Evolutionary conservation across 2,888 invertebrate species (phyloP).

Genomic region (Dryobotodes eremita): DNA sequence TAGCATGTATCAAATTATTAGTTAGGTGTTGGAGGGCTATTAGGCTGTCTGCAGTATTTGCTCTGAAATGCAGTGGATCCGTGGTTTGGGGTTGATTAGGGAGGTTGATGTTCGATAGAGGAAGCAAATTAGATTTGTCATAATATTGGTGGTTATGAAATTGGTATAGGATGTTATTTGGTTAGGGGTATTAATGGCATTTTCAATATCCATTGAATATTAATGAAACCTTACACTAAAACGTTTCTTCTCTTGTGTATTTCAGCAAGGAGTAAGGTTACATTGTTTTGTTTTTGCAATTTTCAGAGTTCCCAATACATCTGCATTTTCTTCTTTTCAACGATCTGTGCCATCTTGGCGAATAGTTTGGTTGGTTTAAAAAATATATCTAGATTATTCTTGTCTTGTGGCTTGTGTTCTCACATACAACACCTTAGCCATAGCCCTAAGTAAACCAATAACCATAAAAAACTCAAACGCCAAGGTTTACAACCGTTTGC

Average conservation of each 20-base stretch:
- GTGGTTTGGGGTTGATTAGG: conserved; percentile 68
- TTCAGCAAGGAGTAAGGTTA: neutral
- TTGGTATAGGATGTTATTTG: conserved; percentile 38
- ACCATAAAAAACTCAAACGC: no score
- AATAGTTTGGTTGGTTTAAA: neutral
- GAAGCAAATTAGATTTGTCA: conserved; percentile 68
- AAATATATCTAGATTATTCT: neutral
- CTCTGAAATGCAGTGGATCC: conserved; percentile 76
- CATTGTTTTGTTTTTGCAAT: neutral
- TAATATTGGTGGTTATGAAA: conserved; percentile 57
- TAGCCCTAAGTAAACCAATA: no score
- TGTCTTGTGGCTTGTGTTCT: no score
- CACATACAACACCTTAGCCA: no score
- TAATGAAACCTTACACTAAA: neutral
- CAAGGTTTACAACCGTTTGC: no score
- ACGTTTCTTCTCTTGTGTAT: neutral
- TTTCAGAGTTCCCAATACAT: neutral
- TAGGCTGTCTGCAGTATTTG: conserved; percentile 74
- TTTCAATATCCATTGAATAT: neutral
- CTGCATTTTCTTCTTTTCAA: neutral
- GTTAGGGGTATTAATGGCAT: neutral
- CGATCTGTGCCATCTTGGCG: neutral
- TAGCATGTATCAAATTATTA: conserved; percentile 75
- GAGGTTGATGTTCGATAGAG: conserved; percentile 59
- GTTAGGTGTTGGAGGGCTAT: conserved; percentile 74